Base-by-base conservation (phyloP, 2,797 vertebrate genomes). In the Xiphophorus birchmanni region DNA sequence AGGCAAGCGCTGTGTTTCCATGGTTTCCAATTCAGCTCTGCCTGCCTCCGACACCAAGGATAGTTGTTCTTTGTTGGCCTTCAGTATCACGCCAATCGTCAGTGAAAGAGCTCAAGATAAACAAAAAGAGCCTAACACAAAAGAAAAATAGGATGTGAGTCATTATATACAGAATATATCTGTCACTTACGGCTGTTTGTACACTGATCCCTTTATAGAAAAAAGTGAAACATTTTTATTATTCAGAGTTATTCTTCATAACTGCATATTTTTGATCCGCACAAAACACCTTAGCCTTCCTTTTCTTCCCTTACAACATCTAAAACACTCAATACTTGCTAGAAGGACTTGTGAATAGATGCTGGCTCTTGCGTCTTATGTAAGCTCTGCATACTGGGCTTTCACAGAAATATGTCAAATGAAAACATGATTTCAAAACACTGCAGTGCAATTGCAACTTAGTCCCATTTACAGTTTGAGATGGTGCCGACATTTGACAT, bases 1-100 rank as follows among this genome's bases (percentile, higher is more conserved):
- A 92, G 91, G 91, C 91, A 94, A 92, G 93, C 92, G 84, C 90
- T 90, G 93, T 93, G 95, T 96, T 96, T 93, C 95, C 94, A 96
- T 96, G 96, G 96, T 96, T 96, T 95, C 95, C 92, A 91, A 88
- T 93, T 93, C 91, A 93, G 89, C 88, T 93, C 93, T 93, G 88
- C 89, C 88, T 92, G 89, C 89, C 91, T 93, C 83, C 88, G 83
- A 92, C 85, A 90, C 87, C 84, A 87, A 91, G 91, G 93, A 94
- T 91, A 88, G 91, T 93, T 90, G 91, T 93, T 94, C 90, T 93
- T 93, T 93, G 90, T 88, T 88, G 91, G 89, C 92, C 92, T 88
- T 92, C 90, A 79, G 84, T 87, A 93, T 93, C 91, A 90, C 90
- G 89, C 92, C 82, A 78, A 91, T 91, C 42, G 29, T 80, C 88